A percentile compares a stretch with the other conserved stretches of the same genome.
Conservation (phyloP, 2,797 vertebrate genomes). For the Poeciliopsis presidionis region DNA sequence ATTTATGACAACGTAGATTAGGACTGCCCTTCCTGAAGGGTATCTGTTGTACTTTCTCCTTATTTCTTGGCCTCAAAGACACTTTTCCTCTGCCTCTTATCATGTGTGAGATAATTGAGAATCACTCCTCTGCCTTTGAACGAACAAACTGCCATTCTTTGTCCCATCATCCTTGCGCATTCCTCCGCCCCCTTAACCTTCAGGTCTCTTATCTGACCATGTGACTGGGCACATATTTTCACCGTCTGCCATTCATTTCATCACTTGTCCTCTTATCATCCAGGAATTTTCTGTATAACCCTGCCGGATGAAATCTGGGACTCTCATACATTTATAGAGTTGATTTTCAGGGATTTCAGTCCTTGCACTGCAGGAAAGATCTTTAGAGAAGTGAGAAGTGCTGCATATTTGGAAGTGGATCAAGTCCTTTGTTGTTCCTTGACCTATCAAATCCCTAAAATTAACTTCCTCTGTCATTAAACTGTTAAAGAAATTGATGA, state of each 20-base stretch:
- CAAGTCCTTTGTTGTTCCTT: constrained; percentile 7
- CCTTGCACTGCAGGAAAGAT: constrained; percentile 36
- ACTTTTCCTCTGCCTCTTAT: constrained; percentile 34
- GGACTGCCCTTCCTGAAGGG: constrained; percentile 39
- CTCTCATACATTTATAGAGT: background rate
- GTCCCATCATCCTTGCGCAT: constrained; percentile 25
- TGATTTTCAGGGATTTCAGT: background rate
- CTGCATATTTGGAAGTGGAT: constrained; percentile 29
- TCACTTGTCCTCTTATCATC: constrained; percentile 22
- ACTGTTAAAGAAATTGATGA: constrained; percentile 56
- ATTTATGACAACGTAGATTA: constrained; percentile 20
- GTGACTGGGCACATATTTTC: constrained; percentile 33
- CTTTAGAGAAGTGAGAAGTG: constrained; percentile 30
- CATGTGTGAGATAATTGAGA: constrained; percentile 40
- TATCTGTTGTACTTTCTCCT: constrained; percentile 17
- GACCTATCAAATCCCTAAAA: constrained; percentile 46
- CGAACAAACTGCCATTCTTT: constrained; percentile 27
- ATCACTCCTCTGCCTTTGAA: constrained; percentile 37
- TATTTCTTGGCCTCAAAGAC: constrained; percentile 20
- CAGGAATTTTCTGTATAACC: constrained; percentile 8
- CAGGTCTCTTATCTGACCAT: constrained; percentile 45
- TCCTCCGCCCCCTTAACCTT: constrained; percentile 26
- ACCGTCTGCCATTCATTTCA: constrained; percentile 26
- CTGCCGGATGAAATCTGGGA: background rate
- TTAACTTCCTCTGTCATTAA: constrained; percentile 62